Conservation (phyloP, 1,140 invertebrate genomes). For the Papilio xuthus region DNA sequence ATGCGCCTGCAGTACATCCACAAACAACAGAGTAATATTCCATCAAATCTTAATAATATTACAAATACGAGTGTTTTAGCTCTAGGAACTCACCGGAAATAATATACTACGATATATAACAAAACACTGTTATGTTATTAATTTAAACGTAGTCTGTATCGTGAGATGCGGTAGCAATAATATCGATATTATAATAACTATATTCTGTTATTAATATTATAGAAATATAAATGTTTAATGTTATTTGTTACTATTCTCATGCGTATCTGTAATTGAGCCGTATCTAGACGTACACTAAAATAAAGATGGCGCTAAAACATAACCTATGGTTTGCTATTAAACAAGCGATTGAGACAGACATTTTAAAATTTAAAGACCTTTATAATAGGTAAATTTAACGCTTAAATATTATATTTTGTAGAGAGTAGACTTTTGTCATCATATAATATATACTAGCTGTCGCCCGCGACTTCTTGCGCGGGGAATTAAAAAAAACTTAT, state of each 20-base stretch:
- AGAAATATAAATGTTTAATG: conserved; percentile 2
- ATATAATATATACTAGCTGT: no score
- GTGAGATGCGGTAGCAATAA: not conserved
- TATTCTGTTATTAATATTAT: not conserved
- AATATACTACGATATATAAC: not conserved
- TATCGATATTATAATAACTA: not conserved
- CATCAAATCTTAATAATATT: not conserved
- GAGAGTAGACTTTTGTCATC: no score
- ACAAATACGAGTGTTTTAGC: no score
- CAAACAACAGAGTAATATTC: conserved; percentile 22
- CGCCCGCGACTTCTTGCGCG: no score
- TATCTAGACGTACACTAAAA: not conserved
- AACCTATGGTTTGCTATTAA: not conserved
- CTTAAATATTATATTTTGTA: not conserved
- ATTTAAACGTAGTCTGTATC: not conserved
- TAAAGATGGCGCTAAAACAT: conserved; percentile 8
- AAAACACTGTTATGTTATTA: not conserved
- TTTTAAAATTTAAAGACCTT: conserved; percentile 10
- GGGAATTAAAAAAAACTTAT: no score
- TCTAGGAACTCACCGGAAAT: not conserved
- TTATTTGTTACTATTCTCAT: not conserved
- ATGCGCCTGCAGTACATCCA: conserved; percentile 9
- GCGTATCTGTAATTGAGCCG: not conserved
- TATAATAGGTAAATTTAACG: not conserved
- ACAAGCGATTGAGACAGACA: not conserved